These are phyloP conservation scores for Gymnogyps californianus DNA, from an alignment of 2,113 vertebrate species.

Conservation along the genomic window DNA sequence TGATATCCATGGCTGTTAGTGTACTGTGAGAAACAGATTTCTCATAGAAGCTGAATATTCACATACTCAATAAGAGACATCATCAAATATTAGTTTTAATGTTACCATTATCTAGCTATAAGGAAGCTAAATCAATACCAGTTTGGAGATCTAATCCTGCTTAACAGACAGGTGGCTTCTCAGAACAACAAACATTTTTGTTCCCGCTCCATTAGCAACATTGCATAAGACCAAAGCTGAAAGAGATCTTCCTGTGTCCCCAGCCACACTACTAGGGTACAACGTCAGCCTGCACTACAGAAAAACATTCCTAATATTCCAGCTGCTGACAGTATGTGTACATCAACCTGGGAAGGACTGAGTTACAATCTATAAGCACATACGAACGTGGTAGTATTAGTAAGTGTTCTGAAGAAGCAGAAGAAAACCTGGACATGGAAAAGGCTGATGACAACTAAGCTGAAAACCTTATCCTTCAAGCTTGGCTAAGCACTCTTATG, in stretches of 20 bases:
- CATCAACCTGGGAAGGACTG: neutral
- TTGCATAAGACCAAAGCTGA: neutral
- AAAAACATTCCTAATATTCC: neutral
- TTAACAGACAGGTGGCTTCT: neutral
- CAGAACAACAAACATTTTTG: neutral
- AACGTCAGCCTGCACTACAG: rapidly evolving
- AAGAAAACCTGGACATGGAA: neutral
- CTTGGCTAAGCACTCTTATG: neutral
- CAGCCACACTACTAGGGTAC: neutral
- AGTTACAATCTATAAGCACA: neutral
- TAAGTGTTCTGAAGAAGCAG: neutral
- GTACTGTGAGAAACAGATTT: neutral
- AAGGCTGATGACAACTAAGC: neutral
- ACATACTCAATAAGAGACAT: neutral
- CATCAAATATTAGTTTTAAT: neutral
- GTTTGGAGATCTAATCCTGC: neutral
- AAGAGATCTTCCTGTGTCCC: neutral
- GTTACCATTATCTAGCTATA: neutral
- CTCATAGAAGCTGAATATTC: neutral
- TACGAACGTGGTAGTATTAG: rapidly evolving
- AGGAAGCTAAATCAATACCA: neutral
- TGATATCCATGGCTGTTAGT: neutral
- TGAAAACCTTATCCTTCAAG: neutral
- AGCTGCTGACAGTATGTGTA: neutral
- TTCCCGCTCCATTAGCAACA: neutral